These are phyloP conservation scores for Meiosimyza platycephala DNA, from an alignment of 2,888 invertebrate genomes.

Conservation along the genomic window DNA sequence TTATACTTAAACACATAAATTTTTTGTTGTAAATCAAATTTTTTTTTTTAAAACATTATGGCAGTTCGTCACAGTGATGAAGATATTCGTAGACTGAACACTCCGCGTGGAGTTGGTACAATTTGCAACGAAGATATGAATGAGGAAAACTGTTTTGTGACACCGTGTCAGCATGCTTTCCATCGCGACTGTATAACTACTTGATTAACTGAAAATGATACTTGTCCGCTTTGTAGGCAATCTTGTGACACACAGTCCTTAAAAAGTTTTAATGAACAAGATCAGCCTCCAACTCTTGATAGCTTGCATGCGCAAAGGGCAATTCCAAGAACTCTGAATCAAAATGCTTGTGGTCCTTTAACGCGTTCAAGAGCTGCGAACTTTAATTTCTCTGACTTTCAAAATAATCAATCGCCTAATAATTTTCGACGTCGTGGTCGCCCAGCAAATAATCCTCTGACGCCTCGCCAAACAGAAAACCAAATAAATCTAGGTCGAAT, in stretches of 20 bases:
- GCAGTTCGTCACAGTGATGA: background rate
- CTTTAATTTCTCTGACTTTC: background rate
- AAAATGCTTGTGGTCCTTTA: background rate
- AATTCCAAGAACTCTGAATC: background rate
- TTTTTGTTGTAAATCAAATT: too few relatives aligned
- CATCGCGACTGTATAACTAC: background rate
- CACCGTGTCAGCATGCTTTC: slow-evolving; percentile 1
- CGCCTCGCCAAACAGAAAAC: background rate
- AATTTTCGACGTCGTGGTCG: background rate
- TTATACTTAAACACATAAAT: too few relatives aligned
- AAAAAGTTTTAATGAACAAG: background rate
- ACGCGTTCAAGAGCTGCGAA: background rate
- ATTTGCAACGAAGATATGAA: background rate
- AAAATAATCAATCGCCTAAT: background rate
- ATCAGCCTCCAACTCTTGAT: background rate
- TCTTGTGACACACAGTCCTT: background rate
- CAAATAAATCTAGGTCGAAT: background rate
- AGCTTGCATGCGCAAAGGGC: background rate
- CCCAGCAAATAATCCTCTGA: background rate
- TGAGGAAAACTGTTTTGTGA: background rate
- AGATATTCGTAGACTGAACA: background rate
- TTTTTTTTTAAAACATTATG: background rate
- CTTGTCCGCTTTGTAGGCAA: background rate
- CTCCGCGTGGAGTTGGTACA: background rate
- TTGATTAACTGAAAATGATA: background rate